Evolutionary conservation across 2,797 vertebrate genomes (phyloP).

Genomic region (Acanthurus lineatus): DNA sequence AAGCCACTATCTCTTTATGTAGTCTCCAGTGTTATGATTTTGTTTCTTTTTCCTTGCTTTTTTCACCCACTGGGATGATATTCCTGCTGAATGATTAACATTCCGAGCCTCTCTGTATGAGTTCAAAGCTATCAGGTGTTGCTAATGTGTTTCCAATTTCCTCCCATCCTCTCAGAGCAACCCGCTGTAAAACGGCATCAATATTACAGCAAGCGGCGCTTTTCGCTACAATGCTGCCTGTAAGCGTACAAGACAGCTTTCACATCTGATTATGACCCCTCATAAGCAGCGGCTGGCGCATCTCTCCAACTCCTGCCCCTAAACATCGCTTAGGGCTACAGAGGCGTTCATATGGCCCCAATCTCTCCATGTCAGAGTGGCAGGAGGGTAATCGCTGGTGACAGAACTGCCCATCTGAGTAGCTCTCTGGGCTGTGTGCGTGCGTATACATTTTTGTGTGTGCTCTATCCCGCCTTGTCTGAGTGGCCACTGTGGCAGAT

Average conservation of each 20-base stretch:
- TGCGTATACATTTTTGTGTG: constrained; percentile 51
- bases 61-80: constrained; percentile 59
- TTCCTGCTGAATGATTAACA: constrained; percentile 76
- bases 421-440: constrained; percentile 49
- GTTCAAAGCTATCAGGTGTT: constrained; percentile 82
- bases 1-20: constrained; percentile 45
- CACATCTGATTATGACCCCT: constrained; percentile 84
- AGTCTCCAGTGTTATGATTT: constrained; percentile 48
- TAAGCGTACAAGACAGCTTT: constrained; percentile 84
- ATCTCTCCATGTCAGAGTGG: constrained; percentile 78
- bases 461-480: constrained; percentile 30
- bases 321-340: constrained; percentile 81
- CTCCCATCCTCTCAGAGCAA: constrained; percentile 68
- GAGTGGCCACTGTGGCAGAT: constrained; percentile 65
- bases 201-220: constrained; percentile 72
- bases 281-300: constrained; percentile 72
- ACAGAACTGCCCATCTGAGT: constrained; percentile 80
- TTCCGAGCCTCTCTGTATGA: constrained; percentile 65
- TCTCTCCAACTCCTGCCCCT: constrained; percentile 73
- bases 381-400: constrained; percentile 78
- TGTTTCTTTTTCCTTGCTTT: constrained; percentile 21
- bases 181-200: constrained; percentile 75
- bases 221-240: constrained; percentile 76
- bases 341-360: constrained; percentile 78
- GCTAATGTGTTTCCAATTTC: constrained; percentile 83